Conservation (phyloP, 1,140 invertebrate species). For the Fopius arisanus region DNA sequence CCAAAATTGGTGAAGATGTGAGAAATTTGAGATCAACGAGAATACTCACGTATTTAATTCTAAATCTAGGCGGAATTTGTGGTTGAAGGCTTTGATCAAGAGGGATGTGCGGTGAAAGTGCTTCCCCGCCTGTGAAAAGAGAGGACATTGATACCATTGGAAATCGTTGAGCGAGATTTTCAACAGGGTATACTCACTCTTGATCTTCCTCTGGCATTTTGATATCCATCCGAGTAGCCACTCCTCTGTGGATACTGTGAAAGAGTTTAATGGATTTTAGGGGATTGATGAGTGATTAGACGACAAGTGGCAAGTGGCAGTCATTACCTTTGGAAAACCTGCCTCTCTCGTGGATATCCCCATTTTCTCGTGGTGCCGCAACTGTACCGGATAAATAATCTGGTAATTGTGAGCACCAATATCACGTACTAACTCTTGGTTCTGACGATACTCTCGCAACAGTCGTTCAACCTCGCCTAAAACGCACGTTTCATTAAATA, state of each 20-base stretch:
- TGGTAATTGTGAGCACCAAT: conserved; percentile 91
- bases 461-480: conserved; percentile 87
- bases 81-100: conserved; percentile 94
- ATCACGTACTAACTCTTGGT: conserved; percentile 88
- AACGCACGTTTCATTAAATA: no score
- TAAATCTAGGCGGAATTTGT: conserved; percentile 93
- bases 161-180: no score
- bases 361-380: conserved; percentile 94
- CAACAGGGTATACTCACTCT: conserved; percentile 59
- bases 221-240: conserved; percentile 59
- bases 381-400: conserved; percentile 93
- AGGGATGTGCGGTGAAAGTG: conserved; percentile 93
- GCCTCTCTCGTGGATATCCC: conserved; percentile 90
- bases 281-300: not conserved
- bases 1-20: no score
- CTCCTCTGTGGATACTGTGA: conserved; percentile 64
- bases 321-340: conserved; percentile 79
- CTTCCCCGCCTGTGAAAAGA: conserved; percentile 83
- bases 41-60: conserved; percentile 93
- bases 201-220: conserved; percentile 60
- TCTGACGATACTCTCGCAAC: conserved; percentile 86
- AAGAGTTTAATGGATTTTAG: not conserved
- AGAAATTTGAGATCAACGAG: no score
- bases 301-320: not conserved
- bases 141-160: not conserved